Conservation (phyloP, 1,140 invertebrate species). For the Drosophila baimaii region DNA sequence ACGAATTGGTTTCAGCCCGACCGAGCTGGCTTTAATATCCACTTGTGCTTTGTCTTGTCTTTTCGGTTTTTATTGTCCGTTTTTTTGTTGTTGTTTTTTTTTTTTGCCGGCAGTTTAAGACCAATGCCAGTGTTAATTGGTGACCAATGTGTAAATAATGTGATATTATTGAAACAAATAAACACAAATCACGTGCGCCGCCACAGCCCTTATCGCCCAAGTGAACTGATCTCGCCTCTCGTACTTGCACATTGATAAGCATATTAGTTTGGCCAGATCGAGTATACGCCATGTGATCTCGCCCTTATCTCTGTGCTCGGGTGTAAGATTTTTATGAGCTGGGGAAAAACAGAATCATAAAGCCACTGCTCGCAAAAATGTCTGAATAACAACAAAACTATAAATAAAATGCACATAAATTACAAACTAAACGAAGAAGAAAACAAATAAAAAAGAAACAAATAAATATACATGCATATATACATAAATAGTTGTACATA, state of each 20-base stretch:
- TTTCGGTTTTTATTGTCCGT: background rate
- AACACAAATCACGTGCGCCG: constrained; percentile 42
- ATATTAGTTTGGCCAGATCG: constrained; percentile 24
- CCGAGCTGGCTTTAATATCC: constrained; percentile 14
- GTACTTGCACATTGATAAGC: constrained; percentile 32
- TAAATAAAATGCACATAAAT: constrained; percentile 49
- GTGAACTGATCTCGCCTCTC: constrained; percentile 2
- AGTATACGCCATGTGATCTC: constrained; percentile 50
- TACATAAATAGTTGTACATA: constrained; percentile 17
- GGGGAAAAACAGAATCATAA: constrained; percentile 39
- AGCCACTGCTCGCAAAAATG: constrained; percentile 16
- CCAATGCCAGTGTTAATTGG: constrained; percentile 24
- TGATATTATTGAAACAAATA: constrained; percentile 12
- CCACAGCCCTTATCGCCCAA: constrained; percentile 7
- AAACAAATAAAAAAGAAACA: constrained; percentile 9
- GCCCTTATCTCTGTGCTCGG: constrained; percentile 9
- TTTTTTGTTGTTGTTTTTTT: background rate
- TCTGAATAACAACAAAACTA: constrained; percentile 27
- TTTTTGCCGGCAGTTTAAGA: background rate
- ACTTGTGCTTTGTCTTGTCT: background rate
- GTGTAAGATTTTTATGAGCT: constrained; percentile 15
- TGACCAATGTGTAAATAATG: constrained; percentile 11
- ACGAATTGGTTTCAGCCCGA: constrained; percentile 34
- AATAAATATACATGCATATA: background rate
- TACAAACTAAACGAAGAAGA: constrained; percentile 21